Evolutionary conservation across 1,140 invertebrate species (phyloP).

Genomic region (Agraylea sexmaculata): DNA sequence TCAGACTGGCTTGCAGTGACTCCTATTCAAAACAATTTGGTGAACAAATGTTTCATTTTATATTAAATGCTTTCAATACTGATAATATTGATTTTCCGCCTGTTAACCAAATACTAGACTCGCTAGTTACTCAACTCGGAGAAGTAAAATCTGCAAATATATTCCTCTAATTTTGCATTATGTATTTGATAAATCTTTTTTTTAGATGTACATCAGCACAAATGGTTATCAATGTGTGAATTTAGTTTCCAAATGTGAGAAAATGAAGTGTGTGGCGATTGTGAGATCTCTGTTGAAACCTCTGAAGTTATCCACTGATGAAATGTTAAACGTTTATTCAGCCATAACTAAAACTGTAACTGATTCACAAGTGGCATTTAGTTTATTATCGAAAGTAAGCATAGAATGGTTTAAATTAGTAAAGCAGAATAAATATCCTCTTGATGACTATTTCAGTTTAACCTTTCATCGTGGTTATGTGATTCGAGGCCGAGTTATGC

Average conservation of each 20-base stretch:
- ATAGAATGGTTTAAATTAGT: too few species aligned
- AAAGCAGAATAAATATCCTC: too few species aligned
- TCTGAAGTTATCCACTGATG: constrained; percentile 13
- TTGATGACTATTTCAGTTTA: constrained; percentile 12
- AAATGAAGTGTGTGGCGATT: constrained; percentile 6
- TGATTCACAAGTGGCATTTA: constrained; percentile 17
- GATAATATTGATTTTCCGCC: constrained; percentile 16
- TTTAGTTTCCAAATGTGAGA: constrained; percentile 8
- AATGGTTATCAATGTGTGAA: constrained; percentile 15
- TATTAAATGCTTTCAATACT: constrained; percentile 14
- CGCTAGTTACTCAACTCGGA: constrained; percentile 16
- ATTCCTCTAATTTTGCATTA: constrained; percentile 1
- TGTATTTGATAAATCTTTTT: constrained; percentile 4
- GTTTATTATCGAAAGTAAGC: constrained; percentile 19
- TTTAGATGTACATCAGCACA: constrained; percentile 14
- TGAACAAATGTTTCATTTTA: constrained; percentile 12
- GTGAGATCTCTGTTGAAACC: constrained; percentile 15
- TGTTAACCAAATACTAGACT: constrained; percentile 16
- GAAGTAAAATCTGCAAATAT: constrained; percentile 10
- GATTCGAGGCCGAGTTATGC: constrained; percentile 8
- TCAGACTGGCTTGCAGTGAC: constrained; percentile 13
- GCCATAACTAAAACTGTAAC: constrained; percentile 12
- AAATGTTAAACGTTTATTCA: constrained; percentile 17
- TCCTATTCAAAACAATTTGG: constrained; percentile 10
- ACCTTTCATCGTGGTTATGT: constrained; percentile 16